Percentiles rank a stretch among this genome's conserved stretches.
These are phyloP conservation scores for Takifugu ocellatus DNA, from an alignment of 2,797 vertebrate genomes.

Conservation along the genomic window DNA sequence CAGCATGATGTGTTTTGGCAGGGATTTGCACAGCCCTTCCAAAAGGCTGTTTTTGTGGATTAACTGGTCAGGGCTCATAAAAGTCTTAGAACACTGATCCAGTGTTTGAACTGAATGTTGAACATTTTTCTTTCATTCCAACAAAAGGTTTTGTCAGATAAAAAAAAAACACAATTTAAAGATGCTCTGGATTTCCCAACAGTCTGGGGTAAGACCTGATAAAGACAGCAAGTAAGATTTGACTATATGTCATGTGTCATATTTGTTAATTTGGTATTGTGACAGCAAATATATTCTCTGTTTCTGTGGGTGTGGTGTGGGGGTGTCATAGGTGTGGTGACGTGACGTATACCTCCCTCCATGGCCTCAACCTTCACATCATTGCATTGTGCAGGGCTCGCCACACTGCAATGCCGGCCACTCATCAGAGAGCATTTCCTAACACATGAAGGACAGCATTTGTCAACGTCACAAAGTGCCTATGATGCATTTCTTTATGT, in stretches of 20 bases:
- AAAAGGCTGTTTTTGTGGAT: conserved; percentile 20
- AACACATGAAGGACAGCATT: conserved; percentile 74
- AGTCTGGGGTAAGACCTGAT: too few species aligned
- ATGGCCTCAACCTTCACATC: conserved; percentile 46
- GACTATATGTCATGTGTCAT: too few species aligned
- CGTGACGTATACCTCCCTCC: conserved; percentile 12
- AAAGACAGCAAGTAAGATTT: too few species aligned
- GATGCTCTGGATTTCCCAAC: neutral
- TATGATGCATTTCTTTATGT: conserved; percentile 63
- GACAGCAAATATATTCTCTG: too few species aligned
- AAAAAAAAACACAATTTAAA: neutral
- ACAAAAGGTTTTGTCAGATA: too few species aligned
- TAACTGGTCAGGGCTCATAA: conserved; percentile 24
- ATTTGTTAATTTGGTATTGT: too few species aligned
- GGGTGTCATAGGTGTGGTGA: neutral
- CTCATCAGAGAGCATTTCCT: conserved; percentile 72
- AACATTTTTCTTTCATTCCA: neutral
- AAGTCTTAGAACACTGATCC: conserved; percentile 19
- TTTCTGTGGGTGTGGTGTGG: too few species aligned
- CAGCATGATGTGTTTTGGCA: too few species aligned
- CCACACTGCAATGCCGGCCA: conserved; percentile 52
- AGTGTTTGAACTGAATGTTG: conserved; percentile 2
- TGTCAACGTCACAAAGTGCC: conserved; percentile 71
- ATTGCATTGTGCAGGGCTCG: conserved; percentile 56
- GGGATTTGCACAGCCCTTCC: neutral